A percentile compares a stretch with the other conserved stretches of the same genome.
These are phyloP conservation scores for Netelia fuscicornis DNA, from an alignment of 2,888 invertebrate genomes.

Conservation along the genomic window DNA sequence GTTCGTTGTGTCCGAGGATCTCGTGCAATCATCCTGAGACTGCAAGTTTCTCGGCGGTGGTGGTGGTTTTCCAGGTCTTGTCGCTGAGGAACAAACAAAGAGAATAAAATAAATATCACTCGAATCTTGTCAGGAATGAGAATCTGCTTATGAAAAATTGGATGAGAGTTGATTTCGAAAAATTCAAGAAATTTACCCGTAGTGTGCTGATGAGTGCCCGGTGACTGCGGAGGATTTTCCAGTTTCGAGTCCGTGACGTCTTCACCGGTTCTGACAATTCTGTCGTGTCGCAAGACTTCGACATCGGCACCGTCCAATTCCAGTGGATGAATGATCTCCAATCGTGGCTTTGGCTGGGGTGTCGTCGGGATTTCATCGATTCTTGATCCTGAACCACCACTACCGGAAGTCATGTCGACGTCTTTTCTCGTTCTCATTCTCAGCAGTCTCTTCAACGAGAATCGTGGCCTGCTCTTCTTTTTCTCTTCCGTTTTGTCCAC, in stretches of 20 bases:
- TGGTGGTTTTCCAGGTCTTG: conserved; percentile 89
- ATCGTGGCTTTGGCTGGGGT: conserved; percentile 89
- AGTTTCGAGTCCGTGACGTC: conserved; percentile 81
- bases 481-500: conserved; percentile 86
- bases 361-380: conserved; percentile 87
- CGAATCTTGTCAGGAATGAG: no score
- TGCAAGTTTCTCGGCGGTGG: conserved; percentile 89
- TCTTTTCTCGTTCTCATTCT: conserved; percentile 92
- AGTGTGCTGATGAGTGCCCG: conserved; percentile 71
- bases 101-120: conserved; percentile 17
- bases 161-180: not conserved
- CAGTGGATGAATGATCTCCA: conserved; percentile 95
- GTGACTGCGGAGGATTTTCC: conserved; percentile 71
- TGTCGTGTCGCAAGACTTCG: conserved; percentile 89
- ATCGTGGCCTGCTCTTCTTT: conserved; percentile 90
- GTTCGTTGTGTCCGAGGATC: conserved; percentile 83
- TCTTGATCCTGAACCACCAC: conserved; percentile 83
- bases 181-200: conserved; percentile 72
- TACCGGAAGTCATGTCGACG: conserved; percentile 85
- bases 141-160: not conserved
- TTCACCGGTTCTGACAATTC: conserved; percentile 81
- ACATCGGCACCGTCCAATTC: conserved; percentile 93
- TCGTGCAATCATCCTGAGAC: conserved; percentile 85
- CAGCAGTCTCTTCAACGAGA: conserved; percentile 93
- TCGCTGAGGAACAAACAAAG: conserved; percentile 73